Conservation (phyloP, 2,888 invertebrate species). For the Danaus chrysippus region DNA sequence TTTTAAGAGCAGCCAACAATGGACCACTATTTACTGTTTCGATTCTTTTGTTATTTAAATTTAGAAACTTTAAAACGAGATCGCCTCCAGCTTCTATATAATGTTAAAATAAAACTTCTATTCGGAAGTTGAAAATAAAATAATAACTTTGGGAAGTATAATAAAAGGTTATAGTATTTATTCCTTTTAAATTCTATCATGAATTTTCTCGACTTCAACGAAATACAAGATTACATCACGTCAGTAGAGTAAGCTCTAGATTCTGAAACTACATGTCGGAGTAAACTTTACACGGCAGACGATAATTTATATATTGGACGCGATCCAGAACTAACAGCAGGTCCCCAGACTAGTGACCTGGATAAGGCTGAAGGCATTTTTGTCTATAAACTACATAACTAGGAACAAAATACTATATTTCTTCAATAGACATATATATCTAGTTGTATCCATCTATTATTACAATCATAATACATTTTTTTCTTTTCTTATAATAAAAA, state of each 20-base stretch:
- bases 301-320: slow-evolving; percentile 25
- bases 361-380: slow-evolving; percentile 13
- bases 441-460: too few relatives aligned
- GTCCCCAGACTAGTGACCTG: slow-evolving; percentile 15
- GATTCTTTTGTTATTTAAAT: slow-evolving; percentile 2
- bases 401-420: neutral
- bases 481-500: slow-evolving; percentile 1
- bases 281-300: slow-evolving; percentile 15
- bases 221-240: too few relatives aligned
- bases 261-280: neutral
- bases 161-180: too few relatives aligned
- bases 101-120: too few relatives aligned
- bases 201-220: too few relatives aligned
- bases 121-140: too few relatives aligned
- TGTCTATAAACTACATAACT: neutral
- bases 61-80: neutral
- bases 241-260: neutral
- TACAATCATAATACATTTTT: neutral
- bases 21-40: neutral
- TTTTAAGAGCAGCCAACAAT: slow-evolving; percentile 1
- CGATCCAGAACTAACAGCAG: slow-evolving; percentile 14
- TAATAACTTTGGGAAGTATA: too few relatives aligned
- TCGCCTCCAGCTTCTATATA: neutral
- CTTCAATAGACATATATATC: too few relatives aligned
- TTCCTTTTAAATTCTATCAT: too few relatives aligned